Evolutionary conservation across 64 coral and sea anemone genomes (phyloP), one percentile per base, ranked within the genome.

Genomic region (Dendronephthya gigantea): DNA sequence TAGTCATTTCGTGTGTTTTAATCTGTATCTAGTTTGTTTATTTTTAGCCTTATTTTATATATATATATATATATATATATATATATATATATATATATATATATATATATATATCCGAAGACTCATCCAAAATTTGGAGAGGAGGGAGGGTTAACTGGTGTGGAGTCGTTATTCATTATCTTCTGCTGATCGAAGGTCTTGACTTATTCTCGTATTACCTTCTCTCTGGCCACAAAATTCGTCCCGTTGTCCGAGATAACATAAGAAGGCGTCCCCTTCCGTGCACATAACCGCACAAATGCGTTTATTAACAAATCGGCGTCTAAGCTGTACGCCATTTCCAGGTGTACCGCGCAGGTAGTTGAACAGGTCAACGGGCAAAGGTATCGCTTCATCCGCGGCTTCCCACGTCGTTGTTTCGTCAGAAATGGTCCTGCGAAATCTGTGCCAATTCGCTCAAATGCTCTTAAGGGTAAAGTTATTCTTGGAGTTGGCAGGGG

Each of bases 381-480:
- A 12, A 84, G 83, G 51, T 87, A 72, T 65, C 59, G 12, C 34
- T 87, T 87, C 49, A 74, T 40, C 1, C 85, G 8, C 0, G 58
- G 1, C 32, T 87, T 87, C 9, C 85, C 85, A 41, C 85, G 35
- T 40, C 85, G 35, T 87, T 87, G 85, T 62, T 87, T 87, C n/a
- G 85, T 87, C 23, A 70, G 31, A 62, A 87, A 87, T n/a, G 59
- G 85, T 45, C 85, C 85, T 19, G 35, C 85, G 40, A 41, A 87
- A 23, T 87, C 85, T 30, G 59, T 55, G 12, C 50, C 32, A 40
- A 74, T 19, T 15, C 59, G 70, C 29, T 49, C 36, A 39, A 86
- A 86, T 37, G 84, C 84, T 39, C 52, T 28, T 43, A 66, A 40
- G 28, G 84, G 51, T 65, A 68, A 17, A 13, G 34, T 35, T 68